Percentiles rank a stretch among this genome's conserved stretches.
phyloP scores from a whole-genome alignment of 2,797 vertebrate species.

The Melanotaenia maccullochi region DNA sequence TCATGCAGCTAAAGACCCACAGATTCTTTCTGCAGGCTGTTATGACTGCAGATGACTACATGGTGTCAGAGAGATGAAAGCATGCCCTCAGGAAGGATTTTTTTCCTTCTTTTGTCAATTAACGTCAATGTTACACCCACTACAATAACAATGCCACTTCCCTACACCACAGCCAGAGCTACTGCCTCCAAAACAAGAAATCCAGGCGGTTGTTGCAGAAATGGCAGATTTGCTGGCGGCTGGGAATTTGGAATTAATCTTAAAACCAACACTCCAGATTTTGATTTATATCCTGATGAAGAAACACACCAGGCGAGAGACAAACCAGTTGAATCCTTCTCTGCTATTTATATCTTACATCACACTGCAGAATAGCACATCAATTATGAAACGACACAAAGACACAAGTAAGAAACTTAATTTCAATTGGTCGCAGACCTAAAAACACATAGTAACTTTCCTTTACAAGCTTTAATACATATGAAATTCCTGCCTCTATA shows the following conservation, averaged over 20 bases:
- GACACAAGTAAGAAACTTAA: conserved; percentile 23
- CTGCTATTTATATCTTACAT: conserved; percentile 29
- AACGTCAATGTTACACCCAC: conserved; percentile 82
- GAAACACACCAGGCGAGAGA: conserved; percentile 30
- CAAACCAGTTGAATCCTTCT: conserved; percentile 42
- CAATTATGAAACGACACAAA: conserved; percentile 16
- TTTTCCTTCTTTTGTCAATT: conserved; percentile 76
- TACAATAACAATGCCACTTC: conserved; percentile 77
- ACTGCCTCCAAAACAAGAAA: conserved; percentile 35
- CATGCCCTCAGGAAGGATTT: conserved; percentile 74
- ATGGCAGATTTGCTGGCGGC: conserved; percentile 21
- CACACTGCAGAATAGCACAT: conserved; percentile 25
- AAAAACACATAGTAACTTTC: conserved; percentile 59
- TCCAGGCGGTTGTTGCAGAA: conserved; percentile 2
- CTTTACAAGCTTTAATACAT: conserved; percentile 32
- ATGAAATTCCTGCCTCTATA: conserved; percentile 33
- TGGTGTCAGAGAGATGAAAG: conserved; percentile 83
- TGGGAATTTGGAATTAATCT: conserved; percentile 38
- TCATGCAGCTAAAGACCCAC: conserved; percentile 41
- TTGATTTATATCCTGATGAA: conserved; percentile 48
- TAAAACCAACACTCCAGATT: conserved; percentile 22
- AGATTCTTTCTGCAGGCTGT: conserved; percentile 77
- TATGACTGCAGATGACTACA: conserved; percentile 79
- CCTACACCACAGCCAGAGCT: conserved; percentile 56
- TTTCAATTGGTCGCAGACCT: conserved; percentile 47